These are phyloP conservation scores for Sarcophaga variegata DNA, from an alignment of 2,888 invertebrate species.

Conservation along the genomic window DNA sequence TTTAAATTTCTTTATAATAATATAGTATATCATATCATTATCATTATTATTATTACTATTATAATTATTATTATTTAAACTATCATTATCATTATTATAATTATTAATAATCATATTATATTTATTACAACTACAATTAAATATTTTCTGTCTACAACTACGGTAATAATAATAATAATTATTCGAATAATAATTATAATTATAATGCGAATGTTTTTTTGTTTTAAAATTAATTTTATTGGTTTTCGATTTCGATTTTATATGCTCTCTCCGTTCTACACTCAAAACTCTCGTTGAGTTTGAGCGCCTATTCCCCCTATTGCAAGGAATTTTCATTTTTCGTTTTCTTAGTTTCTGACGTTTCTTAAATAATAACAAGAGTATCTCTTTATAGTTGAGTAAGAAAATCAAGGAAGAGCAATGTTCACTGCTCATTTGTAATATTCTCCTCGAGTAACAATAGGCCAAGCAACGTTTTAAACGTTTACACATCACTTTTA, in stretches of 20 bases:
- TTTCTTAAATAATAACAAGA: constrained; percentile 58
- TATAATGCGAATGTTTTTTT: constrained; percentile 27
- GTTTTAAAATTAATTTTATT: constrained; percentile 16
- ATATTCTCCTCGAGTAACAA: neutral
- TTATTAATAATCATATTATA: constrained; percentile 69
- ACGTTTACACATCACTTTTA: neutral
- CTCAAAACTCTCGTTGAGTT: neutral
- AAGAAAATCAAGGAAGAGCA: constrained; percentile 40
- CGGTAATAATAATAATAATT: constrained; percentile 61
- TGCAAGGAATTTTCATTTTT: neutral
- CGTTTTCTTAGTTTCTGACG: constrained; percentile 59
- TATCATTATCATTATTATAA: constrained; percentile 54
- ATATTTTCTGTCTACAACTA: constrained; percentile 62
- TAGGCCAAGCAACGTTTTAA: neutral
- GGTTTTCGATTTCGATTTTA: neutral
- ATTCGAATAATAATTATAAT: constrained; percentile 32
- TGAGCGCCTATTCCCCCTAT: neutral
- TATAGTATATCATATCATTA: constrained; percentile 33
- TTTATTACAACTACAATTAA: constrained; percentile 66
- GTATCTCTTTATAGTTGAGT: constrained; percentile 56
- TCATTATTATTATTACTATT: constrained; percentile 59
- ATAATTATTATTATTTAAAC: constrained; percentile 18
- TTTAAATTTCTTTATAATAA: constrained; percentile 57
- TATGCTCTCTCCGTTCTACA: neutral
- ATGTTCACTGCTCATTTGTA: neutral